A percentile compares a stretch with the other conserved stretches of the same genome.
phyloP scores from a whole-genome alignment of 1,140 invertebrate genomes.

The Drosophila quadrilineata region DNA sequence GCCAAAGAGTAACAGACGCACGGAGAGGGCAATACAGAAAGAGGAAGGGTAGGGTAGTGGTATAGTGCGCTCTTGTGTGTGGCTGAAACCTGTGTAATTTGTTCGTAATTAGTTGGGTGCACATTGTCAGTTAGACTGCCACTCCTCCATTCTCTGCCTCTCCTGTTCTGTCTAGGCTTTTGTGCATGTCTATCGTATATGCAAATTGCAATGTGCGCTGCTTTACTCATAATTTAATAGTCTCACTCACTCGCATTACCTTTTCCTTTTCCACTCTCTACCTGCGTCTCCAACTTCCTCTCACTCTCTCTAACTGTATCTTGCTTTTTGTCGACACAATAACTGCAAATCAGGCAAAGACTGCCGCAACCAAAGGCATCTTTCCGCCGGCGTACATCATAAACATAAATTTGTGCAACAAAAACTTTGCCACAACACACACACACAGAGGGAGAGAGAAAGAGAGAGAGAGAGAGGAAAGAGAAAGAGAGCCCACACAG shows the following conservation, averaged over 20 bases:
- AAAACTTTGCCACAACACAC: conserved; percentile 34
- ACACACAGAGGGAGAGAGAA: conserved; percentile 30
- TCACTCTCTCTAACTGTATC: neutral
- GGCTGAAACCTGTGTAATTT: conserved; percentile 75
- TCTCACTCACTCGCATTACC: neutral
- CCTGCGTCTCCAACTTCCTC: no score
- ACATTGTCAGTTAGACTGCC: conserved; percentile 52
- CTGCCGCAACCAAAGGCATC: conserved; percentile 57
- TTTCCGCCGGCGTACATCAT: conserved; percentile 71
- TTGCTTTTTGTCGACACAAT: conserved; percentile 44
- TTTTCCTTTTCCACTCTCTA: neutral
- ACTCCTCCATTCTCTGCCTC: neutral
- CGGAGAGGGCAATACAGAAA: no score
- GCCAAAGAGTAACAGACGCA: no score
- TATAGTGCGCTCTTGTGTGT: conserved; percentile 47
- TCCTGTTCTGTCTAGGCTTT: neutral
- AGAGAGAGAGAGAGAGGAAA: no score
- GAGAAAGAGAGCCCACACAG: no score
- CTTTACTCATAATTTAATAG: conserved; percentile 58
- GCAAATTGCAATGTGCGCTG: conserved; percentile 19
- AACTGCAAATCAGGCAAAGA: conserved; percentile 69
- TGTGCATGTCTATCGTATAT: neutral
- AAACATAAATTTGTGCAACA: conserved; percentile 64
- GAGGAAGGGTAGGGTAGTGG: no score
- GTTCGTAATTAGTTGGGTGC: conserved; percentile 76